A percentile compares a stretch with the other conserved stretches of the same genome.
These are phyloP conservation scores for Danionella dracula DNA, from an alignment of 2,797 vertebrate genomes.

Conservation along the genomic window DNA sequence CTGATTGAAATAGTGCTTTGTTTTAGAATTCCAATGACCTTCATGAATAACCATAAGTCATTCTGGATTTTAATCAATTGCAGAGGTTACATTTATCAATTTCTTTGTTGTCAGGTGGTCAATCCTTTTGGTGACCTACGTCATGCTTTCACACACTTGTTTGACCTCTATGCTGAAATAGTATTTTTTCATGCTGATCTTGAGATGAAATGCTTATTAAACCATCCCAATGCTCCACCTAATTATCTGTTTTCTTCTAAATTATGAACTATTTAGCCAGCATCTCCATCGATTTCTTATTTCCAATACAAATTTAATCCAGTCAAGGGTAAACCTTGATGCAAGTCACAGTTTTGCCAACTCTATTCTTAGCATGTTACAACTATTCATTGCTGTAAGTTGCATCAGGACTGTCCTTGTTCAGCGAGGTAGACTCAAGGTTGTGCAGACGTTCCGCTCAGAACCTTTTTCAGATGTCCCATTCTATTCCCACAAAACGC, in stretches of 20 bases:
- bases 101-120: background rate
- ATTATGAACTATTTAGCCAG: slow-evolving; percentile 54
- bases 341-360: slow-evolving; percentile 17
- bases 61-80: background rate
- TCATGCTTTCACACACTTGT: background rate
- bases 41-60: background rate
- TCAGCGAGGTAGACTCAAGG: slow-evolving; percentile 16
- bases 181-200: background rate
- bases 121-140: background rate
- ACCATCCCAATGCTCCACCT: slow-evolving; percentile 38
- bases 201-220: slow-evolving; percentile 48
- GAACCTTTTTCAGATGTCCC: background rate
- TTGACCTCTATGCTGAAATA: background rate
- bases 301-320: slow-evolving; percentile 12
- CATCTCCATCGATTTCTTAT: slow-evolving; percentile 47
- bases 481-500: background rate
- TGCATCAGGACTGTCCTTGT: slow-evolving; percentile 41
- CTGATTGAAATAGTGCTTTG: background rate
- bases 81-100: background rate
- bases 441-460: slow-evolving; percentile 11
- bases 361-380: background rate
- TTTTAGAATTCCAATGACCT: background rate
- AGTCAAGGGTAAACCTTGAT: slow-evolving; percentile 30
- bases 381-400: slow-evolving; percentile 34
- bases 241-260: slow-evolving; percentile 53